Base-by-base conservation (phyloP, 2,888 invertebrate genomes). In the Oscheius sp. region DNA sequence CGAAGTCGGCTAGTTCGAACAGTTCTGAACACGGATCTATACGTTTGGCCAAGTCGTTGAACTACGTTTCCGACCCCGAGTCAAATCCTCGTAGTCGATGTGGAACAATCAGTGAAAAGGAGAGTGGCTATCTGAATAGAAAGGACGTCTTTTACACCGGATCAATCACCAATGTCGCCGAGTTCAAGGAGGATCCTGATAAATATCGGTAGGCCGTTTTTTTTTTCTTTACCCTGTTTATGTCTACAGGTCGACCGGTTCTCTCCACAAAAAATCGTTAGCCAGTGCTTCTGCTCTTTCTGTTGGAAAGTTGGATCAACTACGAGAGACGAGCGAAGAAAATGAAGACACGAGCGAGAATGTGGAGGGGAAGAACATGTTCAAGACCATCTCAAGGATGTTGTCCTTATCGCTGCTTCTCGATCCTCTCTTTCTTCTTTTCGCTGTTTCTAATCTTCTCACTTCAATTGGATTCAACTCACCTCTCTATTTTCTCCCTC, bases 391-490 rank as follows among this genome's bases (percentile, higher is more conserved):
- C 54, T 77, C 73, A 66, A 80, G 86, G 87, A 94, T 95, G 93
- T 90, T 95, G 83, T 93, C 95, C 86, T 89, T 95, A 75, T 90
- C 91, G 0, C 89, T 98, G 56, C 90, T 97, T 68, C 90, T 91
- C 80, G 93, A 95, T 87, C 90, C 91, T 30, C 50, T 95, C 74
- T 97, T 95, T 87, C 89, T 96, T 74, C 88, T 96, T 71, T 97
- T 96, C 87, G 91, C 92, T 14, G 81, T 94, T 64, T 96, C 96
- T 41, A 98, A 98, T 88, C 94, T 98, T 87, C 91, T 93, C 86
- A 94, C 94, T 47, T 95, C 94, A 86, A 91, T 95, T 85, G 95
- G 95, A 71, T 95, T 94, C 89, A 94, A 94, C 87, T 91, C 95
- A 85, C 95, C 95, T 36, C 94, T 94, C 86, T 91, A 94, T 62